Evolutionary conservation across 2,113 vertebrate species (phyloP).

Genomic region (Hemiscyllium ocellatum): DNA sequence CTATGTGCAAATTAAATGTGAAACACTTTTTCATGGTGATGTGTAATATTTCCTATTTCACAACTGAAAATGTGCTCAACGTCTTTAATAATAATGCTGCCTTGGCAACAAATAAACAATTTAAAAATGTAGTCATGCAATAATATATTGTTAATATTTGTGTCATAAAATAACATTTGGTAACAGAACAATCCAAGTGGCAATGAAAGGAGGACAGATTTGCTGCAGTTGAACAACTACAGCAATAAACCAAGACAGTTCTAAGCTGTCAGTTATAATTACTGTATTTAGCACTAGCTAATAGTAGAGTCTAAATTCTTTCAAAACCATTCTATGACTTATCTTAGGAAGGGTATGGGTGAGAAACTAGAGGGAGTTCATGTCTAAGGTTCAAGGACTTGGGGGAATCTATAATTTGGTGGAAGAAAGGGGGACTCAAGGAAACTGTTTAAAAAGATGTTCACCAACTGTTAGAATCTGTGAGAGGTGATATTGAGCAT

Average conservation of each 20-base stretch:
- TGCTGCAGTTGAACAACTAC: background rate
- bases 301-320: conserved; percentile 6
- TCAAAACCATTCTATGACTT: conserved; percentile 8
- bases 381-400: background rate
- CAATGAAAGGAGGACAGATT: background rate
- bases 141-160: background rate
- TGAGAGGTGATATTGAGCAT: background rate
- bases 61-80: background rate
- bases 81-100: conserved; percentile 10
- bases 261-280: conserved; percentile 25
- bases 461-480: background rate
- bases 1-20: background rate
- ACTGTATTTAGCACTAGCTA: conserved; percentile 8
- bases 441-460: background rate
- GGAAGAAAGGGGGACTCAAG: background rate
- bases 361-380: conserved; percentile 2
- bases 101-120: background rate
- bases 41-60: background rate
- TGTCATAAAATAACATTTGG: background rate
- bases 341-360: conserved; percentile 9
- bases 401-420: background rate
- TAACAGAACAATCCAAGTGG: background rate
- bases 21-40: background rate
- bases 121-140: background rate
- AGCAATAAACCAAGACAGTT: background rate